Evolutionary conservation across 2,888 invertebrate species (phyloP).

Genomic region (Caenorhabditis auriculariae): DNA sequence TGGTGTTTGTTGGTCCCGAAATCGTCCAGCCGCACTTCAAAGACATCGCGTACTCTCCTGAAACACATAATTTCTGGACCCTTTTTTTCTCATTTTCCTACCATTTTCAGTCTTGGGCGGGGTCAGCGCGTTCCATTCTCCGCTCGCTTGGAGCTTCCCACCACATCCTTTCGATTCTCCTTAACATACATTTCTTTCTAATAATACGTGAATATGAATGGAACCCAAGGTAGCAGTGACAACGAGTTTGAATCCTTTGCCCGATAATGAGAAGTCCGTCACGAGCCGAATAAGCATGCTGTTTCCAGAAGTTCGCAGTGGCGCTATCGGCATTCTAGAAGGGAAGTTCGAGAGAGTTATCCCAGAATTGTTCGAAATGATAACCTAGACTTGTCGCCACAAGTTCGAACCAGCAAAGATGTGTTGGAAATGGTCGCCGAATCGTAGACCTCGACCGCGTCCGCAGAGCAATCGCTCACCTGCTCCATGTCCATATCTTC

Average conservation of each 20-base stretch:
- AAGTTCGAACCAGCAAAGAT: too few species aligned
- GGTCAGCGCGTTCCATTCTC: slow-evolving; percentile 45
- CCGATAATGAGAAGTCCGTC: slow-evolving; percentile 44
- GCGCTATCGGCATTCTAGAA: slow-evolving; percentile 37
- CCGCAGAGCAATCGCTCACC: slow-evolving; percentile 42
- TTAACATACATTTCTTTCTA: slow-evolving; percentile 5
- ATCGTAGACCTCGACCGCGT: slow-evolving; percentile 53
- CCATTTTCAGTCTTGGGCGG: slow-evolving; percentile 37
- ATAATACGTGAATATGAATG: too few species aligned
- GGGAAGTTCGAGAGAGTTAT: too few species aligned
- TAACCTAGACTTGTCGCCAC: too few species aligned
- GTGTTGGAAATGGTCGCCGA: too few species aligned
- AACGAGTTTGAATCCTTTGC: slow-evolving; percentile 50
- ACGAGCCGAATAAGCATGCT: slow-evolving; percentile 44
- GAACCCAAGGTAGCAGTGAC: slow-evolving; percentile 49
- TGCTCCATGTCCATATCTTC: slow-evolving; percentile 46
- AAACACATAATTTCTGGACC: too few species aligned
- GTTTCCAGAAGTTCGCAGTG: slow-evolving; percentile 25
- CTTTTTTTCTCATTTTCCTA: too few species aligned
- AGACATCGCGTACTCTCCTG: slow-evolving; percentile 41
- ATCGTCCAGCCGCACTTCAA: slow-evolving; percentile 56
- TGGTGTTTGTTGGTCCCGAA: slow-evolving; percentile 19
- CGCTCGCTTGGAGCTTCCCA: slow-evolving; percentile 47
- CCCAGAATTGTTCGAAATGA: too few species aligned
- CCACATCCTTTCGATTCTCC: slow-evolving; percentile 56